These are phyloP conservation scores for Xestia xanthographa DNA, from an alignment of 2,888 invertebrate genomes.

Conservation along the genomic window DNA sequence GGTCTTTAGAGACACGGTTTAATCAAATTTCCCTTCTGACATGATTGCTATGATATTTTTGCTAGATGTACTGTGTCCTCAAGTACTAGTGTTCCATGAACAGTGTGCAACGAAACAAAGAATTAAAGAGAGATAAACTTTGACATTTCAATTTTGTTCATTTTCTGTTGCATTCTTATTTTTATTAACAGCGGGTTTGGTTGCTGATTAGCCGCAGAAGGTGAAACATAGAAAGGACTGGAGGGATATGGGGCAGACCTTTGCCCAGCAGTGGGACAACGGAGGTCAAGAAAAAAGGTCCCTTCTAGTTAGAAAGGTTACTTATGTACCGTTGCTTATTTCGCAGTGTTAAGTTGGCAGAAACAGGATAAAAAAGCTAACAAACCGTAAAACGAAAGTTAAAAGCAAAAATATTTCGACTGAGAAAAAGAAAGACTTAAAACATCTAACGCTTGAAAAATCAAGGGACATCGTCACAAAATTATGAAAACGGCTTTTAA, in stretches of 20 bases:
- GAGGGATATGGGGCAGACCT: neutral
- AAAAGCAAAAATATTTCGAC: neutral
- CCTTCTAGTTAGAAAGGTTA: neutral
- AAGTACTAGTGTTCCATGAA: neutral
- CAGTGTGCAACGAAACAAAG: neutral
- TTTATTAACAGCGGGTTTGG: neutral
- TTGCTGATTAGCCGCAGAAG: neutral
- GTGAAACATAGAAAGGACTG: neutral
- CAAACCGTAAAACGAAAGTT: neutral
- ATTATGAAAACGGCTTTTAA: conserved; percentile 41
- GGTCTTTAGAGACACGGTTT: conserved; percentile 44
- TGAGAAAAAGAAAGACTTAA: neutral
- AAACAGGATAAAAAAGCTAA: neutral
- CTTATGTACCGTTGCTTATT: neutral
- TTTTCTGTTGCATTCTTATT: neutral
- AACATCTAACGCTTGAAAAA: conserved; percentile 25
- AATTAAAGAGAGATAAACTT: neutral
- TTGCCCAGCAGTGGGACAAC: neutral
- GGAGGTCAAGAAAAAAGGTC: neutral
- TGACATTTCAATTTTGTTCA: neutral
- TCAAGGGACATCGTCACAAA: conserved; percentile 17
- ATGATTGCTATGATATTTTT: conserved; percentile 52
- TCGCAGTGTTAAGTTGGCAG: neutral
- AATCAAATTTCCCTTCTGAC: conserved; percentile 58
- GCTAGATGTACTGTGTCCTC: neutral